Conservation (phyloP, 2,797 vertebrate genomes). For the Ciconia nigra region DNA sequence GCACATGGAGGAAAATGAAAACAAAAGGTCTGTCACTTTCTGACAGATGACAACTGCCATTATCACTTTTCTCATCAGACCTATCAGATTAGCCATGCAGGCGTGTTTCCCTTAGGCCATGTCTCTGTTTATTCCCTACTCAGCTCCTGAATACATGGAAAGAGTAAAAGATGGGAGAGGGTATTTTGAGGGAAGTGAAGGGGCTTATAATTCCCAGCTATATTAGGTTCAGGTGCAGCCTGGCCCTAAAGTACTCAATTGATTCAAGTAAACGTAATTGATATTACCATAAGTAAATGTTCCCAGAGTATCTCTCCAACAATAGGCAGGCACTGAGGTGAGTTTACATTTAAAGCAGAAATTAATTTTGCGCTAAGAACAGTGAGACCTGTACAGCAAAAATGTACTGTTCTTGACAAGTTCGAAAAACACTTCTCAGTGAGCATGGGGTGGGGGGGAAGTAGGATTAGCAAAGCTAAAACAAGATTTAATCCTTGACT, state of each 20-base stretch:
- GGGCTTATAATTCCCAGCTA: neutral
- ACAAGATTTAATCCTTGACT: neutral
- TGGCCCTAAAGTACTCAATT: neutral
- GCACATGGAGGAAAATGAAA: neutral
- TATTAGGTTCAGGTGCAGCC: neutral
- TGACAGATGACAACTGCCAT: neutral
- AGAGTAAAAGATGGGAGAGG: neutral
- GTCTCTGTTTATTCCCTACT: neutral
- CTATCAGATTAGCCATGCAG: neutral
- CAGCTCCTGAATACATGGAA: neutral
- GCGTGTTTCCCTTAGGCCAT: neutral
- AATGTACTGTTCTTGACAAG: neutral
- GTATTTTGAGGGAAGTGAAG: neutral
- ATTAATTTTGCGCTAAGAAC: neutral
- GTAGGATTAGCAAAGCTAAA: neutral
- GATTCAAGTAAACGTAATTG: neutral
- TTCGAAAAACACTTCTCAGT: neutral
- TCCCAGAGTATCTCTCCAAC: neutral
- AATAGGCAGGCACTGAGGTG: neutral
- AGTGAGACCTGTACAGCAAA: neutral
- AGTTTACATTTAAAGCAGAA: neutral
- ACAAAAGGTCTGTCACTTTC: neutral
- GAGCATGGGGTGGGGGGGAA: accelerated
- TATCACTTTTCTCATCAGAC: neutral
- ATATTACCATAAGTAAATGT: neutral